Base-by-base conservation (phyloP, 2,113 vertebrate genomes). In the Oryctolagus cuniculus region DNA sequence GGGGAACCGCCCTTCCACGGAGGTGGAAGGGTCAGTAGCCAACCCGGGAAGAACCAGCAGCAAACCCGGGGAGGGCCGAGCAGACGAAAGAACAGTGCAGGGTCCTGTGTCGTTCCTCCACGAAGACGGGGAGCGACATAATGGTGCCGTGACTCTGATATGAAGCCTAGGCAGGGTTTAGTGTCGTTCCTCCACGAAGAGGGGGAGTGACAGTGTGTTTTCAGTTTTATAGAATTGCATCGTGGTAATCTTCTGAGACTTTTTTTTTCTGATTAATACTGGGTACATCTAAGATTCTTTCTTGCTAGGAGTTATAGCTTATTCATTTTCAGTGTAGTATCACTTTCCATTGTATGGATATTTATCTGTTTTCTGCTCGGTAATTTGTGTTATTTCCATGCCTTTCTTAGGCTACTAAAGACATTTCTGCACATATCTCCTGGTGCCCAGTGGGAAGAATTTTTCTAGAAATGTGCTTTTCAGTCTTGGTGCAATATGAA, bases 181-280 rank as follows among this genome's bases (percentile, higher is more conserved):
- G n/a, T n/a, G n/a, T n/a, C n/a, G n/a, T n/a, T n/a, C n/a, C n/a
- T n/a, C n/a, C n/a, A n/a, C n/a, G n/a, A n/a, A n/a, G n/a, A n/a
- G n/a, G n/a, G n/a, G n/a, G n/a, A n/a, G n/a, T n/a, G n/a, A n/a
- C n/a, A n/a, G 21, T 74, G 10, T 34, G 0, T 16, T 86, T 74
- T 95, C 44, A 77, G 13, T 51, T 80, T 75, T 88, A 74, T 86
- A 69, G 73, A 89, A 55, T 74, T 49, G 0, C 38, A 12, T 93
- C 36, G 2, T 84, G 12, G 5, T 64, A 12, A 17, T 53, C 38
- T 53, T 53, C 38, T 53, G 49, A 12, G 15, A 87, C n/a, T n/a
- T 92, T 22, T 24, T 74, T 91, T 74, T 64, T 91, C 51, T 22
- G 51, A 29, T 88, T n/a, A 44, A 0, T 64, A 22, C 36, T 61